Evolutionary conservation across 2,113 vertebrate genomes (phyloP).

Genomic region (Aptenodytes forsteri): DNA sequence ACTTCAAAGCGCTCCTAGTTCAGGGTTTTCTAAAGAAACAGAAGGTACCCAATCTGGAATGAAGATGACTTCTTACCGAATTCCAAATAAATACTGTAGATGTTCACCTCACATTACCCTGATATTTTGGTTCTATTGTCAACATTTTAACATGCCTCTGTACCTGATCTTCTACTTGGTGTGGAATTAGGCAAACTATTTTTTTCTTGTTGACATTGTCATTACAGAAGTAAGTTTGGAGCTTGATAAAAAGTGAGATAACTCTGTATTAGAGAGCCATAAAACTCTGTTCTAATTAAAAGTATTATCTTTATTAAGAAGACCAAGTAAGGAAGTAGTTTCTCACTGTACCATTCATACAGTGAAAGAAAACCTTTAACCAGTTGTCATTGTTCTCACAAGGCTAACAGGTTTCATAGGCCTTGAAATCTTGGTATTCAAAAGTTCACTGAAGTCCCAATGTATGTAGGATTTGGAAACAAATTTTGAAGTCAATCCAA

Average conservation of each 20-base stretch:
- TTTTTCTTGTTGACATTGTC: neutral
- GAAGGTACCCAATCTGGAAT: constrained; percentile 27
- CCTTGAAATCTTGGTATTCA: neutral
- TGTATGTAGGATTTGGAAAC: neutral
- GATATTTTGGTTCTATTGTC: constrained; percentile 24
- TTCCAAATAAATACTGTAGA: constrained; percentile 5
- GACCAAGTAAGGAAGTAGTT: neutral
- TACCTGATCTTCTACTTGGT: constrained; percentile 34
- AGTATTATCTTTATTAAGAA: neutral
- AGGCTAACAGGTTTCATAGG: neutral
- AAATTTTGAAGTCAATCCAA: neutral
- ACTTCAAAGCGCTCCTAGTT: neutral
- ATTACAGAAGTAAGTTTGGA: neutral
- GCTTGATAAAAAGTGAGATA: neutral
- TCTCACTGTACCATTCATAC: neutral
- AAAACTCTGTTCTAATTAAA: neutral
- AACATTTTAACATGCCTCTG: neutral
- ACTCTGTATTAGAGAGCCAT: neutral
- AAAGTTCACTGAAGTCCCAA: neutral
- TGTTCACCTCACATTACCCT: constrained; percentile 9
- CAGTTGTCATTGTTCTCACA: neutral
- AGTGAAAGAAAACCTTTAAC: neutral
- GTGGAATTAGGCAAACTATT: constrained; percentile 27
- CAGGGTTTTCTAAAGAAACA: constrained; percentile 43
- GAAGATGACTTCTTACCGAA: constrained; percentile 14